Conservation (phyloP, 2,888 invertebrate species). For the Koerneria pararmatus region DNA sequence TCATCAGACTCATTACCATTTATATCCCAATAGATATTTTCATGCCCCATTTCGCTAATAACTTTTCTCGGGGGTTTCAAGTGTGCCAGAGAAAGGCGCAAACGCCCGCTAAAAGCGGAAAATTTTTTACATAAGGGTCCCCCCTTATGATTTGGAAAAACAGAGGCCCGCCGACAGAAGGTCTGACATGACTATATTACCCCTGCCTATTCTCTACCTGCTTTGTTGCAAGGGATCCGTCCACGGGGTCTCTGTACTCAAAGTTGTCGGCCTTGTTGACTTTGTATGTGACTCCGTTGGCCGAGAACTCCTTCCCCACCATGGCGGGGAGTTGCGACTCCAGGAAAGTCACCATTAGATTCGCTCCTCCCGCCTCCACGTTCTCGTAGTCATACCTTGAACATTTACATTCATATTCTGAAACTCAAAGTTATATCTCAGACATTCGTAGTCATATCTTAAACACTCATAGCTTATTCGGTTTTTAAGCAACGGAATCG, state of each 20-base stretch:
- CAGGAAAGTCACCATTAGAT: slow-evolving; percentile 81
- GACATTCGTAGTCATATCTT: slow-evolving; percentile 91
- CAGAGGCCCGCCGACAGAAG: too few species aligned
- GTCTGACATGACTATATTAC: background rate
- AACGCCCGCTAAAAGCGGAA: too few species aligned
- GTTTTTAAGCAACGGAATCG: background rate
- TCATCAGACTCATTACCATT: too few species aligned
- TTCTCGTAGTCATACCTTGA: slow-evolving; percentile 93
- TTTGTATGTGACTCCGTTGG: slow-evolving; percentile 70
- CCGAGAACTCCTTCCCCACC: slow-evolving; percentile 59
- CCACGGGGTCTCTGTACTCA: slow-evolving; percentile 90
- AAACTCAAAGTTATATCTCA: too few species aligned
- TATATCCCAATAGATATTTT: too few species aligned
- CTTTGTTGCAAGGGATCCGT: slow-evolving; percentile 75
- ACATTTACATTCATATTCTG: too few species aligned
- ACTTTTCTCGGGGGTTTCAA: too few species aligned
- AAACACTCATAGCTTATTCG: background rate
- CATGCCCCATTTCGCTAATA: too few species aligned
- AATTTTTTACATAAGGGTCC: too few species aligned
- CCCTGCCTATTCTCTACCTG: slow-evolving; percentile 32
- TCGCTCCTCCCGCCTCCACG: slow-evolving; percentile 80
- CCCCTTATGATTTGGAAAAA: too few species aligned
- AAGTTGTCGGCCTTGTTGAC: slow-evolving; percentile 86
- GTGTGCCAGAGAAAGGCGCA: too few species aligned
- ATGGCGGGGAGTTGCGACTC: slow-evolving; percentile 69